Evolutionary conservation across 2,113 vertebrate species (phyloP), one percentile per base, ranked within the genome.

Genomic region (Etheostoma cragini): DNA sequence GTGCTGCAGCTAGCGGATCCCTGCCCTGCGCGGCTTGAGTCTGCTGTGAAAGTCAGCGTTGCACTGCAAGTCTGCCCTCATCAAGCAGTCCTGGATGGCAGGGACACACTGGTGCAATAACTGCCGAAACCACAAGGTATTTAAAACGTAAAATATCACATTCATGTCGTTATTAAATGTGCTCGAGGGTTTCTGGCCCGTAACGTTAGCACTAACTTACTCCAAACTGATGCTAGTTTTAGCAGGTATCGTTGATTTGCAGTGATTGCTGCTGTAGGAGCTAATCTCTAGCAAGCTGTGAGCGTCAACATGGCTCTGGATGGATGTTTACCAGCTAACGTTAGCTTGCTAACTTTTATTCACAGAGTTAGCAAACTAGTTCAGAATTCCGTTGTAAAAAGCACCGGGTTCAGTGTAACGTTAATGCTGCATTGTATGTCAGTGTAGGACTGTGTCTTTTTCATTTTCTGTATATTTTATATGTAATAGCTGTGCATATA

Each of bases 61-160:
- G n/a, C 38, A 38, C 38, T 38, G 30, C 16, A 11, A 80, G 61
- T 56, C 85, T 70, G 47, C 26, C 63, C 69, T 35, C 82, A 86
- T 49, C 72, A 86, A 86, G 80, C 92, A 94, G 95, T 96, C 84
- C 95, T 97, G 96, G 96, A 97, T 97, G 96, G 96, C 96, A 95
- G 96, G 96, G 96, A 94, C 91, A 91, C 90, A 81, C 92, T 85
- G 95, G 96, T 95, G 95, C 87, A 74, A 86, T 65, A 79, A 74
- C 82, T 65, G 85, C 84, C 88, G 85, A 88, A 88, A 90, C 46
- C 76, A 75, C 72, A 87, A 90, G 95, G 94, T 95, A 91, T 71
- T 82, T 65, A 16, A n/a, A 3, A 33, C 26, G 7, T 3, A 7
- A 52, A 11, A 21, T 8, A 1, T 17, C 49, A 0, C 30, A 3